These are phyloP conservation scores for Pocillopora grandis DNA, from an alignment of 92 coral and sea anemone species.

Conservation along the genomic window DNA sequence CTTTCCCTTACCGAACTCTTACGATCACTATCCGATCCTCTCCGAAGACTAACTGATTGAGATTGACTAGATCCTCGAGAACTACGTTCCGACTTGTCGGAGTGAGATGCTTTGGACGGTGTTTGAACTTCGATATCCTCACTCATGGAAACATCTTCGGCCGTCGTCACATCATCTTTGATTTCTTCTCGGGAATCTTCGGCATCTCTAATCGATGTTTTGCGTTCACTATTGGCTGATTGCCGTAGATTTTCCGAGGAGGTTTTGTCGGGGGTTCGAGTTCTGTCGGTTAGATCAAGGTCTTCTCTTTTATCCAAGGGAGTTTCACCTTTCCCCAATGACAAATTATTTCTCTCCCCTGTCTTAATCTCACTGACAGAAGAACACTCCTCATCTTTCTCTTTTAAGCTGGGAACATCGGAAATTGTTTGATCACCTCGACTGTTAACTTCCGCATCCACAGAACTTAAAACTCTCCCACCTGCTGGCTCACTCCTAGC, in stretches of 20 bases:
- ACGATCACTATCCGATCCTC: slow-evolving; percentile 12
- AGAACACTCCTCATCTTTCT: slow-evolving; percentile 15
- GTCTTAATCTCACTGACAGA: not conserved
- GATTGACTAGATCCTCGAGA: slow-evolving; percentile 25
- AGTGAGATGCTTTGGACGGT: slow-evolving; percentile 36
- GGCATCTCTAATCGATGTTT: slow-evolving; percentile 8
- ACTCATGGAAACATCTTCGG: slow-evolving; percentile 59
- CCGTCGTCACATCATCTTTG: slow-evolving; percentile 66
- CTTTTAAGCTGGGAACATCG: slow-evolving; percentile 20
- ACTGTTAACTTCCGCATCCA: slow-evolving; percentile 65
- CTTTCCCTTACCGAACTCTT: slow-evolving; percentile 11
- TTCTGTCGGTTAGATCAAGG: slow-evolving; percentile 12
- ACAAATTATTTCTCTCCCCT: not conserved
- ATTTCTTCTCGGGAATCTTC: slow-evolving; percentile 57
- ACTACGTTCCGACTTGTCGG: slow-evolving; percentile 9
- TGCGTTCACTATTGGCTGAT: slow-evolving; percentile 3
- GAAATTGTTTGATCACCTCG: slow-evolving; percentile 55
- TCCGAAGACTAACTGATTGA: slow-evolving; percentile 18
- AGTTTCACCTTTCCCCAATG: not conserved
- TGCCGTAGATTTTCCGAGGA: slow-evolving; percentile 9
- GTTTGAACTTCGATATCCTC: slow-evolving; percentile 63
- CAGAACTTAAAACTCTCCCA: slow-evolving; percentile 32
- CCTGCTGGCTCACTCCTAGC: slow-evolving; percentile 20
- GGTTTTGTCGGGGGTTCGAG: slow-evolving; percentile 19
- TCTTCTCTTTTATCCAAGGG: slow-evolving; percentile 3